These are phyloP conservation scores for Eurystomus gularis DNA, from an alignment of 2,113 vertebrate species.

Conservation along the genomic window DNA sequence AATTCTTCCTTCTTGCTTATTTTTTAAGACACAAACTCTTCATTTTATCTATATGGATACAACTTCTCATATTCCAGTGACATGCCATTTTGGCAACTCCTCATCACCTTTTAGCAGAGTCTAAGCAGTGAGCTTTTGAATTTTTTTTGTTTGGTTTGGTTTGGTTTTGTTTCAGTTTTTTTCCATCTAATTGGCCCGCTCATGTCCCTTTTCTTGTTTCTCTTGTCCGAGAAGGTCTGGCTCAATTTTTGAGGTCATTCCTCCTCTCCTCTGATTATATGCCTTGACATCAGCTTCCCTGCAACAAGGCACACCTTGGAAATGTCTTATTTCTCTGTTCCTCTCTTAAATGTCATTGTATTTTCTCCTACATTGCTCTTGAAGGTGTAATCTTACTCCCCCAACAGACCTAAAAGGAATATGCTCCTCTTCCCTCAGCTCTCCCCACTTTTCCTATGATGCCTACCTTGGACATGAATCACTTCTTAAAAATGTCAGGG, in stretches of 20 bases:
- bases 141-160: not conserved
- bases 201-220: not conserved
- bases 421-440: not conserved
- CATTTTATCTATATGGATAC: not conserved
- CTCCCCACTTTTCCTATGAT: not conserved
- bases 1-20: not conserved
- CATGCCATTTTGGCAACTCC: not conserved
- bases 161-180: not conserved
- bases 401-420: not conserved
- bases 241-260: not conserved
- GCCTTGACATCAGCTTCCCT: not conserved
- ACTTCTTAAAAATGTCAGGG: not conserved
- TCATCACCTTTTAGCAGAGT: not conserved
- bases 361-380: not conserved
- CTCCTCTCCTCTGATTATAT: not conserved
- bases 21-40: conserved; percentile 8
- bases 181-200: not conserved
- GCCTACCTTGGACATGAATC: not conserved
- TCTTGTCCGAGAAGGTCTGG: not conserved
- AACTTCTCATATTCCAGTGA: not conserved
- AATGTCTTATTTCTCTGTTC: not conserved
- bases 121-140: not conserved
- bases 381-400: not conserved
- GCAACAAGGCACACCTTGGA: not conserved
- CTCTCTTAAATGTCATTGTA: not conserved